phyloP scores from a whole-genome alignment of 2,797 vertebrate genomes.

The Helostoma temminkii region DNA sequence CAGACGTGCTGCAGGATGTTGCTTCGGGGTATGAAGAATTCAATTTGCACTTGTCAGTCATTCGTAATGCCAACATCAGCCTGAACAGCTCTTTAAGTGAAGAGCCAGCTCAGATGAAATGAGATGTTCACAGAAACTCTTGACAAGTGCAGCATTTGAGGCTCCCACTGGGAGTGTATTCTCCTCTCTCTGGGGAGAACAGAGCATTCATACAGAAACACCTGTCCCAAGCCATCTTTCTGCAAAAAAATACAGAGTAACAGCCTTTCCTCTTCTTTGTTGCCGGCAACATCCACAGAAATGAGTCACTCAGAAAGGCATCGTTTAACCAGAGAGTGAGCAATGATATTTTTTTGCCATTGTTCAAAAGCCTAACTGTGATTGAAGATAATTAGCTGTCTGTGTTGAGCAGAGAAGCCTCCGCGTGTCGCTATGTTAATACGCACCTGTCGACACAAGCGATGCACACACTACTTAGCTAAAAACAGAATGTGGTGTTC shows the following conservation, averaged over 20 bases:
- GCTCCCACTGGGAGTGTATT: constrained; percentile 16
- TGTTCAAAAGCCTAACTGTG: constrained; percentile 43
- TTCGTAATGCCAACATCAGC: constrained; percentile 20
- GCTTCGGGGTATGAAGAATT: constrained; percentile 17
- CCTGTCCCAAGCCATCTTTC: constrained; percentile 37
- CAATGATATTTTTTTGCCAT: constrained; percentile 30
- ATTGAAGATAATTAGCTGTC: constrained; percentile 66
- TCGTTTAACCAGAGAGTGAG: constrained; percentile 25
- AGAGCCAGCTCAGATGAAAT: constrained; percentile 49
- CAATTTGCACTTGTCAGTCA: constrained; percentile 67
- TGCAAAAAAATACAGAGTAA: constrained; percentile 21
- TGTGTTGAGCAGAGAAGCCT: constrained; percentile 41
- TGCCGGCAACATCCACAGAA: constrained; percentile 22
- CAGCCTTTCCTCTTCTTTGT: constrained; percentile 11
- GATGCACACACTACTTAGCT: constrained; percentile 1
- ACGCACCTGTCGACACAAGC: constrained; percentile 59
- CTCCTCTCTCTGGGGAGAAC: constrained; percentile 19
- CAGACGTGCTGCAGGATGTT: constrained; percentile 1
- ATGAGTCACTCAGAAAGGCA: constrained; percentile 23
- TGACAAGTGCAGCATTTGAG: background rate
- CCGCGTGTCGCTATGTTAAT: constrained; percentile 50
- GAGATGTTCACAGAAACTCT: constrained; percentile 24
- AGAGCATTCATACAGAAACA: constrained; percentile 54
- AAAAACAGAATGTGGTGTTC: constrained; percentile 11
- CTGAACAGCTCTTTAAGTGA: constrained; percentile 22